Evolutionary conservation across 2,113 vertebrate species (phyloP).

Genomic region (Eublepharis macularius): DNA sequence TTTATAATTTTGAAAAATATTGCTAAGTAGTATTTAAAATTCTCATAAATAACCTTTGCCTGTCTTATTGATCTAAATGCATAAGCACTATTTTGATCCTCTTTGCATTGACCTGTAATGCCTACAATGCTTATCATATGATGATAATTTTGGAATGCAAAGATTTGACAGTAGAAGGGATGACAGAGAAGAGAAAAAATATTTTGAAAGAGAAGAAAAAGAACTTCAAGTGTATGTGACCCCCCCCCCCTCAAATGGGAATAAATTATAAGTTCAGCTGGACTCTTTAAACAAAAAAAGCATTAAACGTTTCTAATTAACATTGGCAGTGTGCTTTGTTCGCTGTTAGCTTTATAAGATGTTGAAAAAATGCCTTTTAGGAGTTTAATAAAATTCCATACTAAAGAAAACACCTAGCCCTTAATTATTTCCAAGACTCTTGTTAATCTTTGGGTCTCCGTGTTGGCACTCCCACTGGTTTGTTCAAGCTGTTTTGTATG

Average conservation of each 20-base stretch:
- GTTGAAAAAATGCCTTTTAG: conserved; percentile 7
- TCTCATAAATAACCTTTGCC: no score
- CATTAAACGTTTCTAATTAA: conserved; percentile 13
- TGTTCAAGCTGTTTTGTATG: conserved; percentile 14
- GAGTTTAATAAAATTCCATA: background rate
- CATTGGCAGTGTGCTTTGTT: background rate
- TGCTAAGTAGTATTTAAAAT: no score
- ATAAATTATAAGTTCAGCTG: background rate
- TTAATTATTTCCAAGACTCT: background rate
- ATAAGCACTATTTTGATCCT: background rate
- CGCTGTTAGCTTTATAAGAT: conserved; percentile 8
- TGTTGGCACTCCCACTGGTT: background rate
- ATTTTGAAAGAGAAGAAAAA: background rate
- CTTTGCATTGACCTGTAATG: background rate
- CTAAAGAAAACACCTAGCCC: background rate
- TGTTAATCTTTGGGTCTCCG: background rate
- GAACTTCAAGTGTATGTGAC: background rate
- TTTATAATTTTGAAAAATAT: no score
- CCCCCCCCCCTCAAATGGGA: no score
- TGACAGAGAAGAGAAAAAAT: background rate
- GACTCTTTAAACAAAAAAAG: background rate
- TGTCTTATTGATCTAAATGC: background rate
- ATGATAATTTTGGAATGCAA: background rate
- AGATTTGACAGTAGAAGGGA: background rate
- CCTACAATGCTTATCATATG: background rate